Evolutionary conservation across 2,888 invertebrate species (phyloP).

Genomic region (Dicycla oo): DNA sequence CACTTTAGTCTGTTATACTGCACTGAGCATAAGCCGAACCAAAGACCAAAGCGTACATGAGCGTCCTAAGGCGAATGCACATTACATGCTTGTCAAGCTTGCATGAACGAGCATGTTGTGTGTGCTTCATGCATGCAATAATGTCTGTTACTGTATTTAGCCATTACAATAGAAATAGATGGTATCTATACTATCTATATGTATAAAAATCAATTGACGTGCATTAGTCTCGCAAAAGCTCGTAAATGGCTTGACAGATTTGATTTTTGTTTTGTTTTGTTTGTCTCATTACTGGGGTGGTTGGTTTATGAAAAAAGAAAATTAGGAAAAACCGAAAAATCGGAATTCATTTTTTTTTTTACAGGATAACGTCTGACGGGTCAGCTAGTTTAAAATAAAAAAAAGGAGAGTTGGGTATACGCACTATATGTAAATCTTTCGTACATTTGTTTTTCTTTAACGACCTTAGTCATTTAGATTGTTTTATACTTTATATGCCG

Average conservation of each 20-base stretch:
- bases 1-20: constrained; percentile 19
- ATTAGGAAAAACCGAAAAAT: no score
- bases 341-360: no score
- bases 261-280: no score
- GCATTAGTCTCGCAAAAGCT: no score
- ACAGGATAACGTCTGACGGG: no score
- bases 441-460: not conserved
- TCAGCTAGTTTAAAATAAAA: no score
- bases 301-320: no score
- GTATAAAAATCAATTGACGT: no score
- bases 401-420: not conserved
- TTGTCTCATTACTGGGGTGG: no score
- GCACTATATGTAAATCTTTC: not conserved
- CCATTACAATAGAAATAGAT: not conserved
- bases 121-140: not conserved
- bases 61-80: constrained; percentile 2
- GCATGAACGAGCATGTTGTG: constrained; percentile 6
- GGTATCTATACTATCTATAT: no score
- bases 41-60: not conserved
- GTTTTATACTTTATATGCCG: constrained; percentile 29
- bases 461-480: constrained; percentile 35
- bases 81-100: constrained; percentile 4
- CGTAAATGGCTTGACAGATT: no score
- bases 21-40: not conserved
- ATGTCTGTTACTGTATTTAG: no score